Evolutionary conservation across 2,888 invertebrate species (phyloP).

Genomic region (Pseudolycoriella hygida): DNA sequence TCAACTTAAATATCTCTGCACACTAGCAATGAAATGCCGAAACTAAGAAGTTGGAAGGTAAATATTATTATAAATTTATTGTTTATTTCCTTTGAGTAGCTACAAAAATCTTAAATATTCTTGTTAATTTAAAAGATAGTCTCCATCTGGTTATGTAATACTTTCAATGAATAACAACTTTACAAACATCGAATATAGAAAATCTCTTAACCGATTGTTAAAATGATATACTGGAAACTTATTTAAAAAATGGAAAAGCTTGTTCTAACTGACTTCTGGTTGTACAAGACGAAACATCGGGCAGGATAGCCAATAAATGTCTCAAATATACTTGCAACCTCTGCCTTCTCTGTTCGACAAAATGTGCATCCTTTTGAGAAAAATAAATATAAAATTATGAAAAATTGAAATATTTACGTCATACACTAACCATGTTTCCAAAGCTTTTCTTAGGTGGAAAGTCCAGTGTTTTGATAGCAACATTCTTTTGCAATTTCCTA

Average conservation of each 20-base stretch:
- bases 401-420: neutral
- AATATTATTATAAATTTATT: too few species aligned
- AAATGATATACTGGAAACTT: too few species aligned
- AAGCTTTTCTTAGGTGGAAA: conserved; percentile 93
- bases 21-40: too few species aligned
- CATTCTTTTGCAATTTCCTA: conserved; percentile 65
- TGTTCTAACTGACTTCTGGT: conserved; percentile 60
- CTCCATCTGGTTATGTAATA: too few species aligned
- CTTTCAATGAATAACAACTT: too few species aligned
- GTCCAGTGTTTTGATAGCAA: conserved; percentile 60
- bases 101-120: too few species aligned
- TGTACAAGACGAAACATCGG: conserved; percentile 58
- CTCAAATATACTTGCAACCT: conserved; percentile 76
- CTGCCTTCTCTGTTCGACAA: conserved; percentile 76
- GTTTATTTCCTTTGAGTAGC: too few species aligned
- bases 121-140: too few species aligned
- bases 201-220: too few species aligned
- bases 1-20: too few species aligned
- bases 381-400: conserved; percentile 4
- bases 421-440: conserved; percentile 58
- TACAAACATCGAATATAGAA: too few species aligned
- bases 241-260: conserved; percentile 79
- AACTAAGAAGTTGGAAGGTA: too few species aligned
- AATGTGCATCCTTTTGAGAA: conserved; percentile 43
- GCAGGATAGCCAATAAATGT: conserved; percentile 61